Conservation (phyloP, 2,113 vertebrate genomes). For the Chascanopsetta lugubris region DNA sequence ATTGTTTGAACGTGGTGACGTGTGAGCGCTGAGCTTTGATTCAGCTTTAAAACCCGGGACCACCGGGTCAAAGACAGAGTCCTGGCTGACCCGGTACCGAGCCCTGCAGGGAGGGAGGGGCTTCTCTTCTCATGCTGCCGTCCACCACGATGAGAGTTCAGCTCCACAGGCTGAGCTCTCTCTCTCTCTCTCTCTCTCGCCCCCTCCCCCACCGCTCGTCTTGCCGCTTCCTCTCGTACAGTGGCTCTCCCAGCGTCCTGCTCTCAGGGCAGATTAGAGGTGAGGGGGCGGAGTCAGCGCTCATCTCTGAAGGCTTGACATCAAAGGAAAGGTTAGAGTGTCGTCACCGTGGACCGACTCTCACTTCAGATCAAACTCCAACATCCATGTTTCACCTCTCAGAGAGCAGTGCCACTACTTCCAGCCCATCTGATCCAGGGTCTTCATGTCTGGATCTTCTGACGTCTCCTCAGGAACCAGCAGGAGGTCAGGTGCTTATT, state of each 20-base stretch:
- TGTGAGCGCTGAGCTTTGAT: too few relatives aligned
- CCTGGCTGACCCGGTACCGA: neutral
- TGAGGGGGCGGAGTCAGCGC: neutral
- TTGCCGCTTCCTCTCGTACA: neutral
- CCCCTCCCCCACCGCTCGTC: slow-evolving; percentile 9
- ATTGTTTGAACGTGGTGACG: too few relatives aligned
- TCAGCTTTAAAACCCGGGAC: too few relatives aligned
- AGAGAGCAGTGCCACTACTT: slow-evolving; percentile 1
- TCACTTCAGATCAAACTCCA: neutral
- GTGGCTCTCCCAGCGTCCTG: neutral
- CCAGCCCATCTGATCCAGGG: too few relatives aligned
- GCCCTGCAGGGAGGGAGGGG: too few relatives aligned
- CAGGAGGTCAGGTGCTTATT: too few relatives aligned
- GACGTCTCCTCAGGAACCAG: too few relatives aligned
- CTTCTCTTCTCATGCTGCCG: neutral
- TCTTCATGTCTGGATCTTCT: too few relatives aligned
- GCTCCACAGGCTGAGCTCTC: neutral
- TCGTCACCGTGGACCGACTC: too few relatives aligned
- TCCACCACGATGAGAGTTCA: neutral
- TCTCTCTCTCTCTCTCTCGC: neutral
- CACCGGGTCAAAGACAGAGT: neutral
- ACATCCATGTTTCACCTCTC: neutral
- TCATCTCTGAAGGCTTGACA: neutral
- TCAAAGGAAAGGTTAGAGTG: neutral
- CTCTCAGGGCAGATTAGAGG: slow-evolving; percentile 8